Percentiles rank a stretch among this genome's conserved stretches.
phyloP scores from a whole-genome alignment of 1,140 invertebrate species.

The Monomorium pharaonis region DNA sequence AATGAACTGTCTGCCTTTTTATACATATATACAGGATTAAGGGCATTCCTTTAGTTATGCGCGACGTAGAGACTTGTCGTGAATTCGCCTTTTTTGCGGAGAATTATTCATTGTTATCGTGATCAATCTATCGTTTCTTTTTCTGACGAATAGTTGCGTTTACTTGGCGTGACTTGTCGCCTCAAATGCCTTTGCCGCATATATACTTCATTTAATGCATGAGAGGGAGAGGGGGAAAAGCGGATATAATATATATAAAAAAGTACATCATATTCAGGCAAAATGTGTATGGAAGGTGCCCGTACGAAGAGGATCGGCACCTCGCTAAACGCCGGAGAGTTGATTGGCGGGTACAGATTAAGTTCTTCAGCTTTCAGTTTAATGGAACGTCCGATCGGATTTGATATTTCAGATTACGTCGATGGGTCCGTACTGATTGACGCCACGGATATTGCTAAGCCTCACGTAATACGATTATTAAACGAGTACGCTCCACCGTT shows the following conservation, averaged over 20 bases:
- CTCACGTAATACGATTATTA: slow-evolving; percentile 57
- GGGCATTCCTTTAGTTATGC: background rate
- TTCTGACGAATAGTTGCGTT: slow-evolving; percentile 13
- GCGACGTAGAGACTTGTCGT: background rate
- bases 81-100: background rate
- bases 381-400: slow-evolving; percentile 62
- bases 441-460: slow-evolving; percentile 33
- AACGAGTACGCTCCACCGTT: slow-evolving; percentile 17
- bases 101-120: background rate
- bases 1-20: background rate
- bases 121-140: slow-evolving; percentile 9
- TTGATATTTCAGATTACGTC: slow-evolving; percentile 19
- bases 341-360: slow-evolving; percentile 54
- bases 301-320: background rate
- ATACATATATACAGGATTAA: no score
- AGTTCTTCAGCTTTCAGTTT: slow-evolving; percentile 58
- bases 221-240: background rate
- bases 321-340: slow-evolving; percentile 4
- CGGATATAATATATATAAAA: background rate
- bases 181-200: background rate
- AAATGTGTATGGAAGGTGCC: background rate
- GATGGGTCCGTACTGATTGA: slow-evolving; percentile 28
- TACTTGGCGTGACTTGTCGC: background rate
- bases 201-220: slow-evolving; percentile 15
- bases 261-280: background rate